phyloP scores from a whole-genome alignment of 2,888 invertebrate genomes.

The Nomada goodeniana region DNA sequence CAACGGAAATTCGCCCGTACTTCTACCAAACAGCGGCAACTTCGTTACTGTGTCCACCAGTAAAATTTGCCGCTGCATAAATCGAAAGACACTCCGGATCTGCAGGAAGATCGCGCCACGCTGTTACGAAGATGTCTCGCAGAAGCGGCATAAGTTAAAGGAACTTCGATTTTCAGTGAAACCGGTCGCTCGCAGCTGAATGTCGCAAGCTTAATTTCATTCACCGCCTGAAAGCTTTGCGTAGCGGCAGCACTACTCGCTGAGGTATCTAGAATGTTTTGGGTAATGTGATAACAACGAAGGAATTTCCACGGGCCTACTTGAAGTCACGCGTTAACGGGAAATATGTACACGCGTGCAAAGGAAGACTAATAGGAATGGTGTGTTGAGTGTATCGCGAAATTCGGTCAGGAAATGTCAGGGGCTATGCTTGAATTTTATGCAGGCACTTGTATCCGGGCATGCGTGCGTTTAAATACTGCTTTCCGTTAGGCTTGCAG shows the following conservation, averaged over 20 bases:
- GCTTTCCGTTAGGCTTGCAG: constrained; percentile 18
- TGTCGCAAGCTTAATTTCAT: constrained; percentile 20
- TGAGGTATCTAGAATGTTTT: neutral
- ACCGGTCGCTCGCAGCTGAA: neutral
- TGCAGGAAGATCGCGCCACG: neutral
- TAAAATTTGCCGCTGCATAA: neutral
- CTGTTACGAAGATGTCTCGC: neutral
- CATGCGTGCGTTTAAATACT: neutral
- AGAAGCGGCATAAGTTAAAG: neutral
- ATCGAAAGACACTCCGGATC: neutral
- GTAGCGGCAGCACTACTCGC: constrained; percentile 13
- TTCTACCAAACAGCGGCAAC: too few species aligned
- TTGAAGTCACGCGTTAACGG: neutral
- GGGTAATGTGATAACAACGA: constrained; percentile 27
- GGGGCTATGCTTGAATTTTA: neutral
- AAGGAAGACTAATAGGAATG: neutral
- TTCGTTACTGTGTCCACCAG: neutral
- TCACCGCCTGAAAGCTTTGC: neutral
- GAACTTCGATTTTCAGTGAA: neutral
- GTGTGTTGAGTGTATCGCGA: constrained; percentile 3
- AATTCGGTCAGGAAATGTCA: constrained; percentile 40
- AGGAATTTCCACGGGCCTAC: constrained; percentile 14
- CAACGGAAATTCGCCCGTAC: neutral
- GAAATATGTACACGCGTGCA: neutral
- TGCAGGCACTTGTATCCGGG: neutral